Evolutionary conservation across 2,888 invertebrate species (phyloP).

Genomic region (Drosophila mimetica): DNA sequence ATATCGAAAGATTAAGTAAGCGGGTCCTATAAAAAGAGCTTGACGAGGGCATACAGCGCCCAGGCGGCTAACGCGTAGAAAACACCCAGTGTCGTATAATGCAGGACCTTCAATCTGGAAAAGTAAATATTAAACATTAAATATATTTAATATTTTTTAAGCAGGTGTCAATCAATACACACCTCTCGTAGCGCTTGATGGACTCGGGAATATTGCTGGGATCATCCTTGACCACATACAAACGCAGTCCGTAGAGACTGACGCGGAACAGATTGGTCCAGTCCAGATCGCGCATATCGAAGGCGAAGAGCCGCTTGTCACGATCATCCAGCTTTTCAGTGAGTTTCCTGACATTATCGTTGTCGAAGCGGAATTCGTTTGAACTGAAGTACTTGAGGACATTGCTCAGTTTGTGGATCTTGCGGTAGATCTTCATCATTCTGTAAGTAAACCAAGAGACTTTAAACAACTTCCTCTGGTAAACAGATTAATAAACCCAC

Average conservation of each 20-base stretch:
- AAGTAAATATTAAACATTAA: background rate
- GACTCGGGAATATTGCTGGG: slow-evolving; percentile 89
- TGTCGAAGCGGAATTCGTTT: slow-evolving; percentile 90
- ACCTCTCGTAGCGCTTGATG: slow-evolving; percentile 88
- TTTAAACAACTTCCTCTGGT: too few relatives aligned
- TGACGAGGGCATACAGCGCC: slow-evolving; percentile 72
- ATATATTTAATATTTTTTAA: too few relatives aligned
- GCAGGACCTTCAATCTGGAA: slow-evolving; percentile 77
- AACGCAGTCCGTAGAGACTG: slow-evolving; percentile 90
- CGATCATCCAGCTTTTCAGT: slow-evolving; percentile 83
- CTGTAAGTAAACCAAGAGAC: slow-evolving; percentile 84
- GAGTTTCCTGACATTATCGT: slow-evolving; percentile 86
- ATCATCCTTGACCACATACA: slow-evolving; percentile 92
- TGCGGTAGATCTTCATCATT: slow-evolving; percentile 91
- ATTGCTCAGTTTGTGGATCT: slow-evolving; percentile 92
- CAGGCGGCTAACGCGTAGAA: slow-evolving; percentile 73
- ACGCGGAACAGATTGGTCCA: slow-evolving; percentile 86
- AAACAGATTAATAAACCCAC: too few relatives aligned
- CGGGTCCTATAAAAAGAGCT: slow-evolving; percentile 61
- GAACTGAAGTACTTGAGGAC: slow-evolving; percentile 92
- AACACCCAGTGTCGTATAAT: slow-evolving; percentile 71
- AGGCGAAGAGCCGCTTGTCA: slow-evolving; percentile 88
- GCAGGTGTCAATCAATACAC: slow-evolving; percentile 26
- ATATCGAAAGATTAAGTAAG: slow-evolving; percentile 5
- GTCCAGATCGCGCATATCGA: slow-evolving; percentile 89